Conservation (phyloP, 2,113 vertebrate species). For the Pogonocichla stellata region DNA sequence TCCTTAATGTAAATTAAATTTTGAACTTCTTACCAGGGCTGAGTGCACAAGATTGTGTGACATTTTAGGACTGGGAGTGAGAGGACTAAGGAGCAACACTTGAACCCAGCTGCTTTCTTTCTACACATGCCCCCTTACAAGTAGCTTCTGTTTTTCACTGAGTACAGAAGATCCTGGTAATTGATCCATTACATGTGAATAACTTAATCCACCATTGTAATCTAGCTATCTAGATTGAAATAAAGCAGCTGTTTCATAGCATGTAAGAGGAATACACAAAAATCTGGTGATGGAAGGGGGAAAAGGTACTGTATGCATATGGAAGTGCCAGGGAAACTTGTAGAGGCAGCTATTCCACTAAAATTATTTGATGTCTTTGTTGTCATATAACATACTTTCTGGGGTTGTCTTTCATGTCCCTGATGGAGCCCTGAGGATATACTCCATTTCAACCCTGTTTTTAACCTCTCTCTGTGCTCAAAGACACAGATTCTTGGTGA, state of each 20-base stretch:
- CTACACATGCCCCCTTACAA: background rate
- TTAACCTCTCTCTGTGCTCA: slow-evolving; percentile 63
- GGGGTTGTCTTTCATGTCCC: slow-evolving; percentile 65
- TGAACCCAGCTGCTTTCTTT: background rate
- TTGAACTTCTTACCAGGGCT: background rate
- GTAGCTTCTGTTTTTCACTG: background rate
- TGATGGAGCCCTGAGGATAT: slow-evolving; percentile 64
- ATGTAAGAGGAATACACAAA: background rate
- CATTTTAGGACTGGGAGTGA: background rate
- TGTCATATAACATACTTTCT: slow-evolving; percentile 60
- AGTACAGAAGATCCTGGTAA: background rate
- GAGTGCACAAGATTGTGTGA: background rate
- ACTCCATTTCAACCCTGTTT: slow-evolving; percentile 57
- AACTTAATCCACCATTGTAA: slow-evolving; percentile 23
- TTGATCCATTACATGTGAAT: background rate
- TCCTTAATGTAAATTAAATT: background rate
- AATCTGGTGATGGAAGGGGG: background rate
- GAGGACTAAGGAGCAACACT: background rate
- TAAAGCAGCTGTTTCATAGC: slow-evolving; percentile 1
- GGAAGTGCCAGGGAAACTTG: slow-evolving; percentile 21
- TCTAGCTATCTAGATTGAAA: slow-evolving; percentile 8
- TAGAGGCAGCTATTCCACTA: slow-evolving; percentile 4
- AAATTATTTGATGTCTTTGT: slow-evolving; percentile 71
- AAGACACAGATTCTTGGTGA: slow-evolving; percentile 48
- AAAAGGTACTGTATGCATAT: background rate